Percentiles rank a stretch among this genome's conserved stretches.
These are phyloP conservation scores for Bombus haemorrhoidalis DNA, from an alignment of 1,140 invertebrate genomes.

Conservation along the genomic window DNA sequence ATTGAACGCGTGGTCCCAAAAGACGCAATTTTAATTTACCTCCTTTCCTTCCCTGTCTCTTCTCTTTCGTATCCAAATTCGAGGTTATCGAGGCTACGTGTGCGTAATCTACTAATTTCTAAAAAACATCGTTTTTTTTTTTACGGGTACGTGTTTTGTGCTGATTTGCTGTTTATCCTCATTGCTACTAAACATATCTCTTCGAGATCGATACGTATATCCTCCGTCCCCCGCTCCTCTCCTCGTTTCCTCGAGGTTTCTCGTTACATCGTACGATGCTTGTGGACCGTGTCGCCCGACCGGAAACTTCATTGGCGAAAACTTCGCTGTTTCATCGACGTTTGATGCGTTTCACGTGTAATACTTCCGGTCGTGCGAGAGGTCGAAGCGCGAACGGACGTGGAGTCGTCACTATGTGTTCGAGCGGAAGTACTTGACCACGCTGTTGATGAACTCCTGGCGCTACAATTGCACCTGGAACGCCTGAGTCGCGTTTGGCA, in stretches of 20 bases:
- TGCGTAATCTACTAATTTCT: conserved; percentile 53
- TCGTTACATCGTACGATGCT: background rate
- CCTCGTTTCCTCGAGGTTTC: background rate
- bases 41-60: background rate
- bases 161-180: conserved; percentile 47
- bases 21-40: background rate
- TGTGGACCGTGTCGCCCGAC: background rate
- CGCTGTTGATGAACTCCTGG: conserved; percentile 77
- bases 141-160: conserved; percentile 57
- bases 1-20: conserved; percentile 26
- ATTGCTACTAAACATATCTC: conserved; percentile 46
- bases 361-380: conserved; percentile 52
- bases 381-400: conserved; percentile 45
- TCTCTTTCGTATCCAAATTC: background rate
- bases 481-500: conserved; percentile 83
- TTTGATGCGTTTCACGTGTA: conserved; percentile 36
- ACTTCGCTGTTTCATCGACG: background rate
- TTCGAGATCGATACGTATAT: conserved; percentile 10
- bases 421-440: conserved; percentile 76
- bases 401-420: conserved; percentile 71
- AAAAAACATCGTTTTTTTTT: conserved; percentile 12
- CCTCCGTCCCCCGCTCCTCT: background rate
- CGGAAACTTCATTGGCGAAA: background rate
- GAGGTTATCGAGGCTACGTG: conserved; percentile 61
- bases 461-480: conserved; percentile 87